phyloP scores from a whole-genome alignment of 2,113 vertebrate genomes.

The Aleadryas rufinucha region DNA sequence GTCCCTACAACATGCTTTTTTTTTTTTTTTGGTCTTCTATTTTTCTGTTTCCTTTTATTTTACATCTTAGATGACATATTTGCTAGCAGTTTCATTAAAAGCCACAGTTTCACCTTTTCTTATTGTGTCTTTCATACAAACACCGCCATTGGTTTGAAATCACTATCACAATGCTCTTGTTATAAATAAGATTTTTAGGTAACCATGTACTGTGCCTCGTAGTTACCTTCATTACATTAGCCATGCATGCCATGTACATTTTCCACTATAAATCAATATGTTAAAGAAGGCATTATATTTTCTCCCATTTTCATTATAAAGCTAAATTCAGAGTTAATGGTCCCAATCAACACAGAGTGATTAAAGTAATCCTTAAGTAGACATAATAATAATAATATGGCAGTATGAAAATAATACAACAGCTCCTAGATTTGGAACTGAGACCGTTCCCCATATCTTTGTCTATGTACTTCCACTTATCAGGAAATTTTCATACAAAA shows the following conservation, averaged over 20 bases:
- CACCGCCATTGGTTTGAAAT: not conserved
- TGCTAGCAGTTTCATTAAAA: not conserved
- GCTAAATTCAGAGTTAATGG: not conserved
- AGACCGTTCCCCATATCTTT: not conserved
- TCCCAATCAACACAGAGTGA: not conserved
- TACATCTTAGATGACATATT: not conserved
- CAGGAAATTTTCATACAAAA: not conserved
- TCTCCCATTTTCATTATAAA: not conserved
- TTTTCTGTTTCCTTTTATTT: not conserved
- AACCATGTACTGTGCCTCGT: not conserved
- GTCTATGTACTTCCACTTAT: not conserved
- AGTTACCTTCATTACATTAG: not conserved
- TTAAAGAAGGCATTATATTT: not conserved
- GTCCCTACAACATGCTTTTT: not conserved
- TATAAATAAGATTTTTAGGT: not conserved
- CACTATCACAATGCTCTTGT: not conserved
- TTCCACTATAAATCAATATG: not conserved
- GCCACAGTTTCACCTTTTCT: not conserved
- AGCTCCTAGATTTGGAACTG: not conserved
- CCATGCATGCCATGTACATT: rapidly evolving
- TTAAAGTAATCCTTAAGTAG: not conserved
- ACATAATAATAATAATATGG: not conserved
- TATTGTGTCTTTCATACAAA: not conserved
- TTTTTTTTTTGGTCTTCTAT: not conserved
- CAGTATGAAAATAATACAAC: not conserved